These are phyloP conservation scores for Rhincodon typus DNA, from an alignment of 2,797 vertebrate genomes.

Conservation along the genomic window DNA sequence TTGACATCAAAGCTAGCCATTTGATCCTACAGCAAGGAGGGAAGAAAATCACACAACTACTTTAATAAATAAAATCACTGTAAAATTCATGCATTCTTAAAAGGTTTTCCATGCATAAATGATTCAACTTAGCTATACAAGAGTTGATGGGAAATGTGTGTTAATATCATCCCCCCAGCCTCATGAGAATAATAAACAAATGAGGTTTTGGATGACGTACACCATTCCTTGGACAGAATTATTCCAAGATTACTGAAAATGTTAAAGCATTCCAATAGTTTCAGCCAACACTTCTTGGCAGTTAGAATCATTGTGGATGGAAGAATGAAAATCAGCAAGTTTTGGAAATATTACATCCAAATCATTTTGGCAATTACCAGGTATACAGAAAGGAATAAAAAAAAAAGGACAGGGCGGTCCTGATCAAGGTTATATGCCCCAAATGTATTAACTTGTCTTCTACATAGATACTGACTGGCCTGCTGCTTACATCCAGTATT, in stretches of 20 bases:
- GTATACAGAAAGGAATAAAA: background rate
- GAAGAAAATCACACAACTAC: slow-evolving; percentile 24
- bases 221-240: background rate
- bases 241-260: slow-evolving; percentile 17
- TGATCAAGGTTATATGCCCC: background rate
- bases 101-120: slow-evolving; percentile 39
- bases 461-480: background rate
- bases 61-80: slow-evolving; percentile 40
- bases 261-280: background rate
- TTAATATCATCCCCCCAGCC: background rate
- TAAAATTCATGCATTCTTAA: slow-evolving; percentile 49
- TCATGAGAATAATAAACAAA: background rate
- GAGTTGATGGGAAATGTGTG: background rate
- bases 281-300: background rate
- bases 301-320: background rate
- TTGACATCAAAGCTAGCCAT: slow-evolving; percentile 97
- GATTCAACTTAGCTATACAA: slow-evolving; percentile 16
- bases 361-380: background rate
- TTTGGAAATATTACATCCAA: background rate
- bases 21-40: slow-evolving; percentile 70
- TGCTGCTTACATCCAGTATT: background rate
- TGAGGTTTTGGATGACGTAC: background rate
- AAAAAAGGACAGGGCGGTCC: background rate
- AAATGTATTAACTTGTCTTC: background rate
- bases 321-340: background rate